Percentiles rank a stretch among this genome's conserved stretches.
These are phyloP conservation scores for Eurois occulta DNA, from an alignment of 2,888 invertebrate genomes.

Conservation along the genomic window DNA sequence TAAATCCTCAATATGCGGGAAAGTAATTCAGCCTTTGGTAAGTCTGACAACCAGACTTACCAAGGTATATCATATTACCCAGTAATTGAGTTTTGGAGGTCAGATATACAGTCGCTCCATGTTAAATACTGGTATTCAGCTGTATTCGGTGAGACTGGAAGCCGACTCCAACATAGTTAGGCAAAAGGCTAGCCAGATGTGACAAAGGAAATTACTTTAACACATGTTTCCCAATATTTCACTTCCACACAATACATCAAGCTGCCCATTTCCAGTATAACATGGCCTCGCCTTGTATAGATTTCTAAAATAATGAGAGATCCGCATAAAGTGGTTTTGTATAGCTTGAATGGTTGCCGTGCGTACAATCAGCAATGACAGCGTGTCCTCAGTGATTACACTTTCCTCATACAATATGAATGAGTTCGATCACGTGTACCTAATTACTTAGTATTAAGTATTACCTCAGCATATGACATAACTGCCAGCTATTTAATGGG, in stretches of 20 bases:
- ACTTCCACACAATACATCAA: too few relatives aligned
- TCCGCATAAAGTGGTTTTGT: too few relatives aligned
- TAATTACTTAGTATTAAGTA: conserved; percentile 43
- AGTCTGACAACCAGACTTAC: background rate
- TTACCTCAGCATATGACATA: conserved; percentile 63
- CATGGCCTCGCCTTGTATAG: too few relatives aligned
- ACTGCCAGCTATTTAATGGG: conserved; percentile 65
- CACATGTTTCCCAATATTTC: too few relatives aligned
- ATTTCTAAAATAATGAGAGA: too few relatives aligned
- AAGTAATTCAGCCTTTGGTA: background rate
- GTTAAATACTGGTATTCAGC: background rate
- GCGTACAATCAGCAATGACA: too few relatives aligned
- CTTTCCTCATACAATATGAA: conserved; percentile 12
- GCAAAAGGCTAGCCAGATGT: too few relatives aligned
- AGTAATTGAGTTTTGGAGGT: background rate
- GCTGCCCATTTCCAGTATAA: too few relatives aligned
- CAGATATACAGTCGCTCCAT: background rate
- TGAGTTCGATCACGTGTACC: conserved; percentile 53
- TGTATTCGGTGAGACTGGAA: too few relatives aligned
- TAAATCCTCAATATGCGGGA: background rate
- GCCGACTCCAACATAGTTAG: too few relatives aligned
- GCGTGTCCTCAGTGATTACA: background rate
- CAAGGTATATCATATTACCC: background rate
- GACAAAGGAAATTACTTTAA: too few relatives aligned
- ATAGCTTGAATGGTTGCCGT: too few relatives aligned